A percentile compares a stretch with the other conserved stretches of the same genome.
phyloP scores from a whole-genome alignment of 2,888 invertebrate genomes.

The Sesia bembeciformis region DNA sequence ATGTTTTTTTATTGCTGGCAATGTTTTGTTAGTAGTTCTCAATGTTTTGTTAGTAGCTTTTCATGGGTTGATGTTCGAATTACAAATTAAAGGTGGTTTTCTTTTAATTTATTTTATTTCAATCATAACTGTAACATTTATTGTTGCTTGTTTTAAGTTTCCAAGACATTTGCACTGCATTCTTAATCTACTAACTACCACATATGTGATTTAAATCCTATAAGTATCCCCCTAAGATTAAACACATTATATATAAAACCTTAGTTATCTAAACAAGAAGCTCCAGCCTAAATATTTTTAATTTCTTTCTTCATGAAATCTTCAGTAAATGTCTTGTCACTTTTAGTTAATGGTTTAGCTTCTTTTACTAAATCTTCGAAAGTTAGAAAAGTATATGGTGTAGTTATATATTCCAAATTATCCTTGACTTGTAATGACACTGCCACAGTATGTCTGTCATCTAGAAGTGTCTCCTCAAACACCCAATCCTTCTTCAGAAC shows the following conservation, averaged over 20 bases:
- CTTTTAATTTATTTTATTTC: neutral
- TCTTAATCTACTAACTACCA: too few species aligned
- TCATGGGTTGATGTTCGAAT: neutral
- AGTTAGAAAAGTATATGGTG: slow-evolving; percentile 67
- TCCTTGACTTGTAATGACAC: slow-evolving; percentile 75
- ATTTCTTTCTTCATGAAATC: slow-evolving; percentile 75
- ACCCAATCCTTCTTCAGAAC: slow-evolving; percentile 76
- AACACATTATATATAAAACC: too few species aligned
- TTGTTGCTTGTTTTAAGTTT: too few species aligned
- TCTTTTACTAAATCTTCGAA: slow-evolving; percentile 76
- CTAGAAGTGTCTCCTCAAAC: slow-evolving; percentile 89
- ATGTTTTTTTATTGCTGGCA: neutral
- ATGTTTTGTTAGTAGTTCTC: neutral
- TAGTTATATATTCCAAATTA: slow-evolving; percentile 17
- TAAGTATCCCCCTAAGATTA: too few species aligned
- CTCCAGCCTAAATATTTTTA: slow-evolving; percentile 24
- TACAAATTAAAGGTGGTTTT: neutral
- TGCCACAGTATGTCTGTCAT: slow-evolving; percentile 84
- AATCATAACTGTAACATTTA: too few species aligned
- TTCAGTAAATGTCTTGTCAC: slow-evolving; percentile 71
- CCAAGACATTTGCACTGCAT: too few species aligned
- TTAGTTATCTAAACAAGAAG: too few species aligned
- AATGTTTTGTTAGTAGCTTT: neutral
- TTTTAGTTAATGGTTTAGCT: slow-evolving; percentile 47
- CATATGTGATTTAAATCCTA: too few species aligned